Conservation (phyloP, 2,888 invertebrate species). For the Sepioteuthis lessoniana region DNA sequence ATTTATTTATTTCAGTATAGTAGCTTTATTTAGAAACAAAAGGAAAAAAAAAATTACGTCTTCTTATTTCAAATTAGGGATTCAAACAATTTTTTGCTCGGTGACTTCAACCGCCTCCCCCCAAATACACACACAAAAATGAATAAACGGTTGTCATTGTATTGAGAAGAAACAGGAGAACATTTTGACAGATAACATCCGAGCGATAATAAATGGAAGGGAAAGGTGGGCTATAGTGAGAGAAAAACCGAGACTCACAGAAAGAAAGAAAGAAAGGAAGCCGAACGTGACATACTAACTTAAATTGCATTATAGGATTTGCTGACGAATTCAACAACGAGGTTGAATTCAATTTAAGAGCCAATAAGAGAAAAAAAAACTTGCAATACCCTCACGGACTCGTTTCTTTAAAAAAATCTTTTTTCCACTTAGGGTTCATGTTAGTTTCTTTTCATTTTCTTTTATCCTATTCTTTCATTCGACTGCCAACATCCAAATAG, state of each 20-base stretch:
- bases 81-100: neutral
- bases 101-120: no score
- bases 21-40: neutral
- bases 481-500: neutral
- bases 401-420: neutral
- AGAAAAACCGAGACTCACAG: no score
- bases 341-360: neutral
- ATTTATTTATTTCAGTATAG: neutral
- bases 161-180: neutral
- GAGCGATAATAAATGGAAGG: no score
- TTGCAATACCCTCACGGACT: neutral
- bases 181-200: neutral
- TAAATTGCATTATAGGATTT: neutral
- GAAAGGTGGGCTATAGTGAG: no score
- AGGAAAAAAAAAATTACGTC: neutral
- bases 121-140: neutral
- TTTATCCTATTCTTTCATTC: neutral
- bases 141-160: neutral
- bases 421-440: neutral
- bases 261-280: no score
- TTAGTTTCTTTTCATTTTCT: neutral
- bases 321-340: neutral
- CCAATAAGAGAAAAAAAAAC: neutral
- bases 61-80: neutral
- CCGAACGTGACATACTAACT: neutral